Evolutionary conservation across 2,797 vertebrate species (phyloP), one percentile per base, ranked within the genome.

Genomic region (Chelmon rostratus): DNA sequence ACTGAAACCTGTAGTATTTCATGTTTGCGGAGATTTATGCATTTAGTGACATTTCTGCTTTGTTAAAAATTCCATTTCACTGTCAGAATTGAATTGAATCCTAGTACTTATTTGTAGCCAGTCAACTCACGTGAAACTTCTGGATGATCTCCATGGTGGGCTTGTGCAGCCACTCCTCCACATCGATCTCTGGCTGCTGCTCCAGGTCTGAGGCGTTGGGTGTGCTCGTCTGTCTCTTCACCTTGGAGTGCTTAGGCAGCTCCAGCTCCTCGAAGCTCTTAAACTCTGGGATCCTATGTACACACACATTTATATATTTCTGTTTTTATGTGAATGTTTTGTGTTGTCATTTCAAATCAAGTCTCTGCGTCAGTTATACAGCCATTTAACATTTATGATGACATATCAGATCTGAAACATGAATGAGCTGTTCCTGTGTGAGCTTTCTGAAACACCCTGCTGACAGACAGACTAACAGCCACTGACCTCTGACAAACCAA

Each of bases 211-310:
- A 95, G 79, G 88, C 95, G 23, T 95, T 96, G 31, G 97, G 95
- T 0, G 98, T 97, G 87, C 98, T 99, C 46, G 92, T 96, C 79
- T 99, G 98, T 66, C 98, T 94, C 93, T 99, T 99, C 82, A 99
- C 98, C 93, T 98, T 99, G 18, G 98, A 99, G 93, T 99, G 97
- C 76, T 98, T 99, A 1, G 98, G 98, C 86, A 98, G 88, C 91
- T 98, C 97, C 84, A 98, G 82, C 81, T 99, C 98, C 87, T 98
- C 97, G 54, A 99, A 98, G 93, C 97, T 97, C 93, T 96, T 97
- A 91, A 99, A 99, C 90, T 97, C 95, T 0, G 98, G 96, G 88
- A 97, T 95, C 84, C 98, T 99, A 71, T 1, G 16, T 28, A 8
- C 23, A 65, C 10, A 40, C 23, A 66, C 6, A 44, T 2, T 38